Evolutionary conservation across 2,113 vertebrate species (phyloP).

Genomic region (Scomber japonicus): DNA sequence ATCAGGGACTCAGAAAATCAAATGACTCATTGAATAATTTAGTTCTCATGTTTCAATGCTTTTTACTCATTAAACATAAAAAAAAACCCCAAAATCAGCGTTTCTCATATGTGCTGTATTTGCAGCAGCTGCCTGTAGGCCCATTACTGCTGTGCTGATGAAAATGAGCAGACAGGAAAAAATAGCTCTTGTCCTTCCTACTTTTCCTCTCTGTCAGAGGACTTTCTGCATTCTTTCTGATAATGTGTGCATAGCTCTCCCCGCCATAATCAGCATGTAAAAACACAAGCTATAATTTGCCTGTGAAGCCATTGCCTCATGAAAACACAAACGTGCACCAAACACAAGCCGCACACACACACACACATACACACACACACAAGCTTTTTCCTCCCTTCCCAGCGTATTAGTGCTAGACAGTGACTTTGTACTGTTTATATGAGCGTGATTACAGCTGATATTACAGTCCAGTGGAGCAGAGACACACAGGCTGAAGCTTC

Average conservation of each 20-base stretch:
- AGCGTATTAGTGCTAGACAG: neutral
- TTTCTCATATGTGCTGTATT: neutral
- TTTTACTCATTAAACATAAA: neutral
- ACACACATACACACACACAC: neutral
- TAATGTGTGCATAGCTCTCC: constrained; percentile 55
- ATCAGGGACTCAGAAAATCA: neutral
- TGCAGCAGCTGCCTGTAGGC: neutral
- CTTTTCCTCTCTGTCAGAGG: constrained; percentile 41
- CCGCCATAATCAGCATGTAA: constrained; percentile 66
- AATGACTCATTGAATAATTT: constrained; percentile 26
- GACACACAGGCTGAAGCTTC: neutral
- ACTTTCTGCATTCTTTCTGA: constrained; percentile 66
- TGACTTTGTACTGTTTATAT: constrained; percentile 12
- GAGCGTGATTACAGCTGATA: constrained; percentile 30
- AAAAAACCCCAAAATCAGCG: too few relatives aligned
- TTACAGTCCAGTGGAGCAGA: constrained; percentile 15
- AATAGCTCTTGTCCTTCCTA: constrained; percentile 31
- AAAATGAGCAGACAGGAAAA: constrained; percentile 28
- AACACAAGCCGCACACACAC: neutral
- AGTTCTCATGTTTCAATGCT: neutral
- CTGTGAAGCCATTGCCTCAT: constrained; percentile 47
- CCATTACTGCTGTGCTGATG: constrained; percentile 19
- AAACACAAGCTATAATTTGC: constrained; percentile 70
- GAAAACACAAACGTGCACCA: constrained; percentile 25
- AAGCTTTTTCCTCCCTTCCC: neutral